Evolutionary conservation across 1,140 invertebrate genomes (phyloP).

Genomic region (Trichonephila inaurata): DNA sequence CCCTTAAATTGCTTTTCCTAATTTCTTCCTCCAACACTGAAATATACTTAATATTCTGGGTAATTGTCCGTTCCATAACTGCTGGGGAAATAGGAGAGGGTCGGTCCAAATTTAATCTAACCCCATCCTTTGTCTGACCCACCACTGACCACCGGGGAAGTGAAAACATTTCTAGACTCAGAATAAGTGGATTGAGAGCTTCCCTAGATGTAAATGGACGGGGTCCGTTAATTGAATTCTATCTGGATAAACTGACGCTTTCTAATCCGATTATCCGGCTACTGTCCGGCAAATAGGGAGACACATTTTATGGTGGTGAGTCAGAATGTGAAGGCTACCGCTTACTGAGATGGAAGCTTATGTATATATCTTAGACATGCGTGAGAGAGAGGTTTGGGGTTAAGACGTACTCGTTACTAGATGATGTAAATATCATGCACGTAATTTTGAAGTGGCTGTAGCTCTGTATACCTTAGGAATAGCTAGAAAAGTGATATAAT

Average conservation of each 20-base stretch:
- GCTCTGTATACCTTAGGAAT: too few relatives aligned
- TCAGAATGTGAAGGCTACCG: not conserved
- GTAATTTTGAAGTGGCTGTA: too few relatives aligned
- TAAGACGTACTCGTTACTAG: too few relatives aligned
- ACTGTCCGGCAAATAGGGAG: not conserved
- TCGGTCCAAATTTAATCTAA: not conserved
- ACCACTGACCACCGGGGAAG: not conserved
- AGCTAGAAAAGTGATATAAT: too few relatives aligned
- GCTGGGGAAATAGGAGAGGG: not conserved
- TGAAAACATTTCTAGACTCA: not conserved
- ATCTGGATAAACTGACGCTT: conserved; percentile 16
- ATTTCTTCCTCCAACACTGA: not conserved
- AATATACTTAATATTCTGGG: not conserved
- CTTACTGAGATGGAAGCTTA: too few relatives aligned
- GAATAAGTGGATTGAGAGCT: not conserved
- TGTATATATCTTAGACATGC: too few relatives aligned
- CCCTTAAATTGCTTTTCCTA: too few relatives aligned
- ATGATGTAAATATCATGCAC: too few relatives aligned
- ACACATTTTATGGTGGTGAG: not conserved
- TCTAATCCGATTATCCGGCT: conserved; percentile 29
- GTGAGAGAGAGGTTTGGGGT: too few relatives aligned
- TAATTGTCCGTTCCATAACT: not conserved
- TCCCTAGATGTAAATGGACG: conserved; percentile 4
- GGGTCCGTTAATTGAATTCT: conserved; percentile 9
- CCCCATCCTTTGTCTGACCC: not conserved